Percentiles rank a stretch among this genome's conserved stretches.
Conservation (phyloP, 1,140 invertebrate genomes). For the Drosophila parabipectinata region DNA sequence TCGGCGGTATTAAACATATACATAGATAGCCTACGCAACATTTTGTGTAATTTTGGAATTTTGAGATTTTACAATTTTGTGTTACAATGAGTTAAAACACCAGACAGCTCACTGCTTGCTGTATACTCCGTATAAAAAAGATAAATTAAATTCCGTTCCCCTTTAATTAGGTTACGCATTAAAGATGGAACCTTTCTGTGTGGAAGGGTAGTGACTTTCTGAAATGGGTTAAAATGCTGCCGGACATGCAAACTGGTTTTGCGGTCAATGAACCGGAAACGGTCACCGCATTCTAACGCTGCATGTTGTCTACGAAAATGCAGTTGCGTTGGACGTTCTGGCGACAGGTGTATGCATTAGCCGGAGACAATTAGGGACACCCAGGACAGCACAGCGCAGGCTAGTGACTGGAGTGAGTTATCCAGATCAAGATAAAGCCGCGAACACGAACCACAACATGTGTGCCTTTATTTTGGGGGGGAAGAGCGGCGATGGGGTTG, state of each 20-base stretch:
- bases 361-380: conserved; percentile 36
- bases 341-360: conserved; percentile 54
- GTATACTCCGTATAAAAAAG: background rate
- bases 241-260: conserved; percentile 51
- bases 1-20: conserved; percentile 19
- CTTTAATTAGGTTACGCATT: conserved; percentile 17
- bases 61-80: background rate
- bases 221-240: conserved; percentile 46
- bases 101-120: background rate
- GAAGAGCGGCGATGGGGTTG: background rate
- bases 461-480: background rate
- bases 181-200: background rate
- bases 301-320: conserved; percentile 16
- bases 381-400: background rate
- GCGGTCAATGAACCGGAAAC: conserved; percentile 55
- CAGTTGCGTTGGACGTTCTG: conserved; percentile 18
- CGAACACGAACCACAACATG: conserved; percentile 11
- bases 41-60: conserved; percentile 18
- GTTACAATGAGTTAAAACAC: background rate
- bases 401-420: conserved; percentile 5
- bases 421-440: conserved; percentile 56
- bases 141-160: background rate
- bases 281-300: conserved; percentile 13
- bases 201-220: conserved; percentile 9
- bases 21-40: conserved; percentile 12